A percentile compares a stretch with the other conserved stretches of the same genome.
These are phyloP conservation scores for Salvelinus alpinus DNA, from an alignment of 2,113 vertebrate species.

Conservation along the genomic window DNA sequence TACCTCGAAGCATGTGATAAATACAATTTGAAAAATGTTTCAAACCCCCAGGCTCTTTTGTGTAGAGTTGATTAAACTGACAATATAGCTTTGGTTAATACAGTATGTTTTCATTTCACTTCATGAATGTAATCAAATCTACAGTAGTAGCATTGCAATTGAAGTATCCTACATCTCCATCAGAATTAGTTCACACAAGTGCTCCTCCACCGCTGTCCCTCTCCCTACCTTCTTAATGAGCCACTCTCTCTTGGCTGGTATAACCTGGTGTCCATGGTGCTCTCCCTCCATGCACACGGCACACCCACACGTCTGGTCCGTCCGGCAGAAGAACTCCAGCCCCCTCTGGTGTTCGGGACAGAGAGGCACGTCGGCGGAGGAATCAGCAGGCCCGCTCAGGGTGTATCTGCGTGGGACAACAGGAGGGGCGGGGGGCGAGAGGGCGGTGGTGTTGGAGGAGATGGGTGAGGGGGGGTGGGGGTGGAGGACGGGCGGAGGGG, in stretches of 20 bases:
- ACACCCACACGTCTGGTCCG: constrained; percentile 67
- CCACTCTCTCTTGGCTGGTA: constrained; percentile 65
- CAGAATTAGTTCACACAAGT: too few species aligned
- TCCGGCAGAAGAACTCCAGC: constrained; percentile 70
- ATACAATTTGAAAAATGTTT: background rate
- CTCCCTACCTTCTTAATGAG: constrained; percentile 65
- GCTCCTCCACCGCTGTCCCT: background rate
- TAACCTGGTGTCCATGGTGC: constrained; percentile 62
- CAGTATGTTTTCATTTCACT: background rate
- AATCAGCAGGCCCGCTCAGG: constrained; percentile 17
- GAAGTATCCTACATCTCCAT: too few species aligned
- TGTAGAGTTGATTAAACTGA: too few species aligned
- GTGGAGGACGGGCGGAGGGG: background rate
- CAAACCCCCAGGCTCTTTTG: background rate
- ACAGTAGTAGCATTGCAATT: too few species aligned
- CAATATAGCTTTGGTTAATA: background rate
- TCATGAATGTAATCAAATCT: too few species aligned
- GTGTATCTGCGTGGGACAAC: background rate
- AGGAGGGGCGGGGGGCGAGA: background rate
- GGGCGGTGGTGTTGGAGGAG: background rate
- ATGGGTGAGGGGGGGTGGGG: background rate
- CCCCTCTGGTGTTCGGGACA: constrained; percentile 61
- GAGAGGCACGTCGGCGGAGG: constrained; percentile 14
- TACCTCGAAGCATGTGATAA: too few species aligned
- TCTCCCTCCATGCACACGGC: constrained; percentile 53